phyloP scores from a whole-genome alignment of 1,140 invertebrate genomes.

The Saccostrea cuccullata region DNA sequence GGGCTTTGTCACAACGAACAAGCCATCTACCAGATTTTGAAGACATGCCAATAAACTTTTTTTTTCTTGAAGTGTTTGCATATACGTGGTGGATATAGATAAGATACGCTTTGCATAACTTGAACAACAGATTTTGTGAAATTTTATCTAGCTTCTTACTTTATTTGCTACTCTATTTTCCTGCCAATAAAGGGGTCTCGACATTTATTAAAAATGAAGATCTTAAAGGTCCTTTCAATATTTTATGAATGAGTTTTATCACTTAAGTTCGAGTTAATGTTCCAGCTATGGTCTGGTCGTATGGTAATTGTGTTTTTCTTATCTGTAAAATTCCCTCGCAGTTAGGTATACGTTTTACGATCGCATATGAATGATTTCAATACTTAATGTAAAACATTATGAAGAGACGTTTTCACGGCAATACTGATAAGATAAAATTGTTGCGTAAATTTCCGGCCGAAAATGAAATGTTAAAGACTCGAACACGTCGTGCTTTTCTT shows the following conservation, averaged over 20 bases:
- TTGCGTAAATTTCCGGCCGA: conserved; percentile 29
- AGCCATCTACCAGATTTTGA: background rate
- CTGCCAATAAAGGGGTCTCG: conserved; percentile 25
- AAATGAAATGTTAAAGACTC: conserved; percentile 15
- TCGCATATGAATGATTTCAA: conserved; percentile 37
- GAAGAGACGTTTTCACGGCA: conserved; percentile 29
- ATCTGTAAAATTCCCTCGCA: conserved; percentile 26
- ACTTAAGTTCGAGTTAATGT: conserved; percentile 1
- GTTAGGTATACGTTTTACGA: conserved; percentile 30
- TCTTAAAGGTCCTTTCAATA: conserved; percentile 22
- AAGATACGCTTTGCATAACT: background rate
- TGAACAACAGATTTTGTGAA: background rate
- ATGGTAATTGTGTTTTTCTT: conserved; percentile 7
- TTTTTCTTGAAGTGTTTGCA: conserved; percentile 2
- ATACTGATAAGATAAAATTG: conserved; percentile 33
- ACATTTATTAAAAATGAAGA: conserved; percentile 36
- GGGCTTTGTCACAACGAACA: background rate
- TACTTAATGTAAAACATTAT: conserved; percentile 37
- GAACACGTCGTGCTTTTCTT: background rate
- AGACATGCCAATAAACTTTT: background rate
- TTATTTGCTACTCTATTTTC: background rate
- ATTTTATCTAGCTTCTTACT: background rate
- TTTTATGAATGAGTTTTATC: conserved; percentile 32
- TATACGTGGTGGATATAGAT: background rate
- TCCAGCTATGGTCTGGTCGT: conserved; percentile 4